A percentile compares a stretch with the other conserved stretches of the same genome.
Evolutionary conservation across 2,888 invertebrate species (phyloP).

Genomic region (Cataglyphis livida): DNA sequence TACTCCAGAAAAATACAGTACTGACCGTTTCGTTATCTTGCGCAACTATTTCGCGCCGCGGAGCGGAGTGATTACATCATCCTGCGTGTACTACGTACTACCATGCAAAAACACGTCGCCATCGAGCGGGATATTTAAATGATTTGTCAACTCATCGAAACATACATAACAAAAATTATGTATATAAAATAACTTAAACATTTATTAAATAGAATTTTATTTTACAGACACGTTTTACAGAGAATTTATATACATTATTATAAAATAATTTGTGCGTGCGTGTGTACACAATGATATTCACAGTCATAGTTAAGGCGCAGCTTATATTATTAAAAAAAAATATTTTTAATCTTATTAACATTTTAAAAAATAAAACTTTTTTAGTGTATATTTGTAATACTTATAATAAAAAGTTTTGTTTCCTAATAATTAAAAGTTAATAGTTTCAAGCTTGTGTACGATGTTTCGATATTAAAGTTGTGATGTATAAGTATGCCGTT

Average conservation of each 20-base stretch:
- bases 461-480: not conserved
- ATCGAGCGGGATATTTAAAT: conserved; percentile 13
- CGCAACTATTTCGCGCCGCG: conserved; percentile 16
- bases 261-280: not conserved
- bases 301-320: not conserved
- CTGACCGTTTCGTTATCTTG: conserved; percentile 9
- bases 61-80: conserved; percentile 10
- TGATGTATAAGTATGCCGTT: not conserved
- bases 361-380: conserved; percentile 10
- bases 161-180: not conserved
- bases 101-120: not conserved
- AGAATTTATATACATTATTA: not conserved
- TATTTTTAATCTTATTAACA: conserved; percentile 6
- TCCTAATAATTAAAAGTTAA: not conserved
- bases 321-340: not conserved
- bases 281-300: not conserved
- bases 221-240: not conserved
- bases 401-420: not conserved
- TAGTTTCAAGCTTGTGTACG: not conserved
- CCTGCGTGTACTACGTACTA: not conserved
- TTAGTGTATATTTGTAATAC: not conserved
- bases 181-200: not conserved
- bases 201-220: conserved; percentile 15
- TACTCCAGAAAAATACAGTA: not conserved
- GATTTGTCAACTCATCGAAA: not conserved